A percentile compares a stretch with the other conserved stretches of the same genome.
phyloP scores from a whole-genome alignment of 2,888 invertebrate genomes.

The Synergus itoensis region DNA sequence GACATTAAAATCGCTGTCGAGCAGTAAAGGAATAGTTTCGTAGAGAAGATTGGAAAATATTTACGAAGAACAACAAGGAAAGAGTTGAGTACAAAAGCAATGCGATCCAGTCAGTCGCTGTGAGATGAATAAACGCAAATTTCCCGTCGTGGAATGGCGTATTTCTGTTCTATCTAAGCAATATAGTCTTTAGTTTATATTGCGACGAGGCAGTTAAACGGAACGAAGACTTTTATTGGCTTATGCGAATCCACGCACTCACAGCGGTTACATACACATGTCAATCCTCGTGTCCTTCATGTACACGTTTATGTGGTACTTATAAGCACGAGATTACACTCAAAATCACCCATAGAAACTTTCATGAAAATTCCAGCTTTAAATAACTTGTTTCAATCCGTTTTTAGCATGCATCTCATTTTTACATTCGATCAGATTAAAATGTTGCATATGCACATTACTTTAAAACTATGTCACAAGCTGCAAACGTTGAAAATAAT shows the following conservation, averaged over 20 bases:
- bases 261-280: conserved; percentile 24
- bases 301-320: conserved; percentile 20
- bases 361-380: conserved; percentile 42
- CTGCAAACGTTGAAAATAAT: too few species aligned
- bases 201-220: conserved; percentile 70
- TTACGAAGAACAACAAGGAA: not conserved
- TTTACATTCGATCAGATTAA: not conserved
- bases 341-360: not conserved
- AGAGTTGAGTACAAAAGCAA: not conserved
- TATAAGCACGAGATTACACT: conserved; percentile 4
- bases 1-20: not conserved
- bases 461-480: too few species aligned
- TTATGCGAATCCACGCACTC: conserved; percentile 54
- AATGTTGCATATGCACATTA: too few species aligned
- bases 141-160: conserved; percentile 59
- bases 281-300: conserved; percentile 22
- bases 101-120: not conserved
- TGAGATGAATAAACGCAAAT: conserved; percentile 33
- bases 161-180: conserved; percentile 71
- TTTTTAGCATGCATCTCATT: not conserved
- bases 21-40: not conserved
- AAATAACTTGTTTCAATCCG: not conserved
- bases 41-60: not conserved
- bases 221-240: conserved; percentile 72
- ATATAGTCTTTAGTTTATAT: conserved; percentile 73